Percentiles rank a stretch among this genome's conserved stretches.
phyloP scores from a whole-genome alignment of 2,888 invertebrate species.

The Metallyticus violacea region DNA sequence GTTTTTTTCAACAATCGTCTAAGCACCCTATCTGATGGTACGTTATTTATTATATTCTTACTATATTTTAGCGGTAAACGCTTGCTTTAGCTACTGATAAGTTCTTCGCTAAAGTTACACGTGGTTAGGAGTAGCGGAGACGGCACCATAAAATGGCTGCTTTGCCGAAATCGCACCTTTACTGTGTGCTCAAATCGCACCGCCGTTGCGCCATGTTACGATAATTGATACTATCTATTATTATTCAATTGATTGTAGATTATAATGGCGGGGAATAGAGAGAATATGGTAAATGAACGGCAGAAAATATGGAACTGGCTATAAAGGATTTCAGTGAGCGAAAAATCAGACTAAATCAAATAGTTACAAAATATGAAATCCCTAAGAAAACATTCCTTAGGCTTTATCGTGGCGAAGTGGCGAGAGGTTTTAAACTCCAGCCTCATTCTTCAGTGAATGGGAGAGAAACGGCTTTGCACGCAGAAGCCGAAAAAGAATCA shows the following conservation, averaged over 20 bases:
- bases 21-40: not conserved
- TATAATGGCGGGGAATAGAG: not conserved
- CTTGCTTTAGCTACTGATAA: not conserved
- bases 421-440: not conserved
- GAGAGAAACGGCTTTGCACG: not conserved
- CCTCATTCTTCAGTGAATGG: not conserved
- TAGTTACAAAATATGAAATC: not conserved
- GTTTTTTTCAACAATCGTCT: not conserved
- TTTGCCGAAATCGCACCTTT: not conserved
- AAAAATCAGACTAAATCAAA: not conserved
- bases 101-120: not conserved
- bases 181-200: not conserved
- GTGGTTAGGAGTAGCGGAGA: not conserved
- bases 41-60: not conserved
- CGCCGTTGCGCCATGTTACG: not conserved
- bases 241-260: not conserved
- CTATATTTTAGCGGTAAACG: not conserved
- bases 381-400: not conserved
- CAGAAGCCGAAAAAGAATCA: not conserved
- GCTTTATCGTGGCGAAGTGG: not conserved
- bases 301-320: not conserved
- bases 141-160: not conserved
- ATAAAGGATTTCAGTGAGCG: not conserved
- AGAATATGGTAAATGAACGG: not conserved
- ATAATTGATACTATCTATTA: not conserved